Evolutionary conservation across 1,140 invertebrate genomes (phyloP).

Genomic region (Platorchestia sp.): DNA sequence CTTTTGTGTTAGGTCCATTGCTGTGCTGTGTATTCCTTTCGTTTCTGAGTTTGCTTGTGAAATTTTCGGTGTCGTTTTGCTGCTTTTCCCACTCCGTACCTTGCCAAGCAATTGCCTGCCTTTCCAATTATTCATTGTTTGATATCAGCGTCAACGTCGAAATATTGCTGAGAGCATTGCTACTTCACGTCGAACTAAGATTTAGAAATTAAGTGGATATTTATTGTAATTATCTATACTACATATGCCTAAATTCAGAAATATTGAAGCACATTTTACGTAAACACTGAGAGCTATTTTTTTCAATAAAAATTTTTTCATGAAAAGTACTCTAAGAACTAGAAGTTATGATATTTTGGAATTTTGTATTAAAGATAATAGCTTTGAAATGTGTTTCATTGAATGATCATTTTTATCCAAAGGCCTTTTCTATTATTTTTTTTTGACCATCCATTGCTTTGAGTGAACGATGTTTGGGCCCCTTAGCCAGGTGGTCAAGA

Average conservation of each 20-base stretch:
- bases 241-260: not conserved
- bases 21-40: no score
- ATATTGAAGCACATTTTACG: not conserved
- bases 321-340: not conserved
- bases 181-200: not conserved
- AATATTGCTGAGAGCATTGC: not conserved
- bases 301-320: not conserved
- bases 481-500: no score
- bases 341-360: not conserved
- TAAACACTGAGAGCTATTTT: not conserved
- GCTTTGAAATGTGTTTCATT: not conserved
- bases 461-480: no score
- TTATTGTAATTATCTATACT: not conserved
- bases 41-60: not conserved
- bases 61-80: not conserved
- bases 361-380: conserved; percentile 11
- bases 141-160: not conserved
- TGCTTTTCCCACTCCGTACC: not conserved
- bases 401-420: no score
- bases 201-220: not conserved
- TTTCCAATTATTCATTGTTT: not conserved
- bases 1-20: not conserved
- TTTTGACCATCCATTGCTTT: no score
- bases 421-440: no score
- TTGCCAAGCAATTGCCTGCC: not conserved